Conservation (phyloP, 2,888 invertebrate genomes). For the Malachius bipustulatus region DNA sequence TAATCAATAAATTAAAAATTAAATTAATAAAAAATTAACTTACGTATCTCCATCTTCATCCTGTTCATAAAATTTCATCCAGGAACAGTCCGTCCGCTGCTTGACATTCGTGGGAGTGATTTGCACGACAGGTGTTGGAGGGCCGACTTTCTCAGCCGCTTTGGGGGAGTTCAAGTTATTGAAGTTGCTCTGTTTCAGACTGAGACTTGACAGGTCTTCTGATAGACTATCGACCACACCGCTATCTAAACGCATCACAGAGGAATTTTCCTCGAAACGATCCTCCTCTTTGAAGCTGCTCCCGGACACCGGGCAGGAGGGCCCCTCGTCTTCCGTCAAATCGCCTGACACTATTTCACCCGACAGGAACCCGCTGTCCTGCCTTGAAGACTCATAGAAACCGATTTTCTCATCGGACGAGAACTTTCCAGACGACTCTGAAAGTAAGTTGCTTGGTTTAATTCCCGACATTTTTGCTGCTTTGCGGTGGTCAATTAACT, state of each 20-base stretch:
- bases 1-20: background rate
- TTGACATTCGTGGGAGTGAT: conserved; percentile 18
- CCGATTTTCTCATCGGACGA: no score
- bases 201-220: conserved; percentile 50
- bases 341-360: conserved; percentile 29
- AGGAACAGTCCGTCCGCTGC: conserved; percentile 25
- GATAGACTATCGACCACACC: conserved; percentile 48
- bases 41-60: conserved; percentile 84
- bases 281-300: conserved; percentile 5
- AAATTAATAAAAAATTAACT: conserved; percentile 37
- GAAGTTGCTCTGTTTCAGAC: conserved; percentile 36
- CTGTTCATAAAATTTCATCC: conserved; percentile 60
- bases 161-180: conserved; percentile 31
- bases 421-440: no score
- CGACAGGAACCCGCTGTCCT: conserved; percentile 34
- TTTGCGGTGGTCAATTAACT: no score
- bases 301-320: conserved; percentile 4
- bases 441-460: no score
- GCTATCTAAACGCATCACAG: conserved; percentile 50
- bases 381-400: conserved; percentile 25
- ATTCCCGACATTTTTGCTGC: no score
- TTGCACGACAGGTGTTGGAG: conserved; percentile 14
- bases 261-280: conserved; percentile 16
- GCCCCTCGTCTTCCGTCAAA: conserved; percentile 19
- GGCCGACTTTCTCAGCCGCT: conserved; percentile 16